phyloP scores from a whole-genome alignment of 2,888 invertebrate genomes.

The Drosophila acutilabella region DNA sequence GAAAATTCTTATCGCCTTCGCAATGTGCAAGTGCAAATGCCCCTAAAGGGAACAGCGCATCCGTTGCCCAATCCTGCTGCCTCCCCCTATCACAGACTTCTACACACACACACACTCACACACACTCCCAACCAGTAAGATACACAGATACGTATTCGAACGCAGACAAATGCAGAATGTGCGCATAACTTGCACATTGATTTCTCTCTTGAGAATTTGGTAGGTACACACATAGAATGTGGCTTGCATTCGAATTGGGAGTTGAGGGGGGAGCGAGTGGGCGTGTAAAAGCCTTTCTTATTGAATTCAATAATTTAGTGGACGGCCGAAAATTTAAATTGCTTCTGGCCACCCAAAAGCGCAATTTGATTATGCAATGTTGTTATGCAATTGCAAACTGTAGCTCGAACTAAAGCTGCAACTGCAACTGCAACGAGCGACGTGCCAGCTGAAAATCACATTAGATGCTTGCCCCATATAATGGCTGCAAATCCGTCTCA shows the following conservation, averaged over 20 bases:
- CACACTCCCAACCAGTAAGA: neutral
- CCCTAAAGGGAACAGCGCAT: slow-evolving; percentile 69
- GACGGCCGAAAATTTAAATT: slow-evolving; percentile 72
- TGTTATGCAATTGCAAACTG: slow-evolving; percentile 49
- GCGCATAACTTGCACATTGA: slow-evolving; percentile 79
- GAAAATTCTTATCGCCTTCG: slow-evolving; percentile 77
- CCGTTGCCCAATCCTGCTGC: slow-evolving; percentile 42
- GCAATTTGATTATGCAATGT: slow-evolving; percentile 76
- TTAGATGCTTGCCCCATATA: slow-evolving; percentile 71
- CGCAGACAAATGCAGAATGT: slow-evolving; percentile 54
- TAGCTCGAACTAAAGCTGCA: neutral
- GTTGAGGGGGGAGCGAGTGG: slow-evolving; percentile 6
- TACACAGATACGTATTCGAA: slow-evolving; percentile 7
- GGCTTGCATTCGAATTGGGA: slow-evolving; percentile 36
- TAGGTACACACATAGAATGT: slow-evolving; percentile 25
- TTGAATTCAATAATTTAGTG: slow-evolving; percentile 81
- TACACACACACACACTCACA: neutral
- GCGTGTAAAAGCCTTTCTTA: slow-evolving; percentile 52
- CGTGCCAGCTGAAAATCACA: slow-evolving; percentile 78
- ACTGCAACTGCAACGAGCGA: slow-evolving; percentile 9
- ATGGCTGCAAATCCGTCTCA: slow-evolving; percentile 78
- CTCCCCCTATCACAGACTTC: slow-evolving; percentile 8
- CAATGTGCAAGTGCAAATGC: slow-evolving; percentile 75
- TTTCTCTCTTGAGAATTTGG: slow-evolving; percentile 67
- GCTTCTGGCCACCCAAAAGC: slow-evolving; percentile 71